phyloP scores from a whole-genome alignment of 2,797 vertebrate species.

The Eupleurogrammus muticus region DNA sequence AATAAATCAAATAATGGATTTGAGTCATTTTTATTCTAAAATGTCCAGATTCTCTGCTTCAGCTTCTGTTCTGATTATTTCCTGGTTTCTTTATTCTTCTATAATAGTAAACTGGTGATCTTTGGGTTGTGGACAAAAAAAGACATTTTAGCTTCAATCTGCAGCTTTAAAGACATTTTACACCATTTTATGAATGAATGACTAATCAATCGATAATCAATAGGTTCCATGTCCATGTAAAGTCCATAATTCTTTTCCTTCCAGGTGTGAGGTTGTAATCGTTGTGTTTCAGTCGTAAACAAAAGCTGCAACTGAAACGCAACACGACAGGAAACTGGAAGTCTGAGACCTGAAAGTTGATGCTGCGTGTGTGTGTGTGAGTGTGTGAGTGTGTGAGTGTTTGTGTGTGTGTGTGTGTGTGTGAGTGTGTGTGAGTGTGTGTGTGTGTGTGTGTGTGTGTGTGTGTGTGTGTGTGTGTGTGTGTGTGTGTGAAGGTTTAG shows the following conservation, averaged over 20 bases:
- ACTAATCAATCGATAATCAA: too few relatives aligned
- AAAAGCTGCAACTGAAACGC: conserved; percentile 58
- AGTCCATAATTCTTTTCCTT: not conserved
- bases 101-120: too few relatives aligned
- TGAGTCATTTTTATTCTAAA: too few relatives aligned
- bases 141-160: too few relatives aligned
- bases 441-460: conserved; percentile 12
- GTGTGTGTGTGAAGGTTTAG: not conserved
- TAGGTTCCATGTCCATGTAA: conserved; percentile 9
- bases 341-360: conserved; percentile 66
- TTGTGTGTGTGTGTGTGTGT: not conserved
- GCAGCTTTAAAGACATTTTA: too few relatives aligned
- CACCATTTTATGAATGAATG: too few relatives aligned
- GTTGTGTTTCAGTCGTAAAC: conserved; percentile 40
- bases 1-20: too few relatives aligned
- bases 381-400: conserved; percentile 10
- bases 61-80: too few relatives aligned
- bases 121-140: too few relatives aligned
- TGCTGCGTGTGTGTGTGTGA: conserved; percentile 35
- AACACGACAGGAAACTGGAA: conserved; percentile 60
- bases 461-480: not conserved
- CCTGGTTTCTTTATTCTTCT: too few relatives aligned
- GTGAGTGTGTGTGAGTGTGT: not conserved
- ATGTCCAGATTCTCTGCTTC: too few relatives aligned
- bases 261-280: conserved; percentile 42